Evolutionary conservation across 2,113 vertebrate genomes (phyloP).

Genomic region (Erinaceus europaeus): DNA sequence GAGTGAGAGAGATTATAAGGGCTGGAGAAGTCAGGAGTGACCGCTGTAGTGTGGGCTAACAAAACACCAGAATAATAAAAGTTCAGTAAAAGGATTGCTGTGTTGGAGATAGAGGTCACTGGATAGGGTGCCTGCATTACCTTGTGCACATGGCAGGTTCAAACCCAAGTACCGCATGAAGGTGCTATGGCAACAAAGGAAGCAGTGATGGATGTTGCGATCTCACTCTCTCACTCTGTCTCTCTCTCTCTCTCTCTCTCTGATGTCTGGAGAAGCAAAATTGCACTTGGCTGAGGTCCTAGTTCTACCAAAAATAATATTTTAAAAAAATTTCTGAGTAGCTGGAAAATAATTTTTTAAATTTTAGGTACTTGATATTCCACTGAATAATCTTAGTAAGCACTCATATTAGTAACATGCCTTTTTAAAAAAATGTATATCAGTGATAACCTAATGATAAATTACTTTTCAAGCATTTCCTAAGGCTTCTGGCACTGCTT

Average conservation of each 20-base stretch:
- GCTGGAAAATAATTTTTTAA: not conserved
- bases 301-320: too few species aligned
- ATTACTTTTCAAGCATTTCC: slow-evolving; percentile 34
- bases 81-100: not conserved
- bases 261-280: too few species aligned
- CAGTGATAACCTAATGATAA: slow-evolving; percentile 35
- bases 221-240: too few species aligned
- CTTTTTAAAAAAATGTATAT: not conserved
- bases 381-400: not conserved
- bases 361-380: not conserved
- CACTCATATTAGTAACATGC: not conserved
- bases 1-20: not conserved
- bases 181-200: too few species aligned
- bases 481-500: slow-evolving; percentile 48
- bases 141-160: too few species aligned
- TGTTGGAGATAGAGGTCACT: not conserved
- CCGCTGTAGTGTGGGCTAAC: not conserved
- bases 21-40: not conserved
- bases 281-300: too few species aligned
- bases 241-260: too few species aligned
- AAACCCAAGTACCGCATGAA: too few species aligned
- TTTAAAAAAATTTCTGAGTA: too few species aligned
- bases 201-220: too few species aligned
- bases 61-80: not conserved
- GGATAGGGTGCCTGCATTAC: too few species aligned